phyloP scores from a whole-genome alignment of 2,888 invertebrate species.

The Pyrochroa serraticornis region DNA sequence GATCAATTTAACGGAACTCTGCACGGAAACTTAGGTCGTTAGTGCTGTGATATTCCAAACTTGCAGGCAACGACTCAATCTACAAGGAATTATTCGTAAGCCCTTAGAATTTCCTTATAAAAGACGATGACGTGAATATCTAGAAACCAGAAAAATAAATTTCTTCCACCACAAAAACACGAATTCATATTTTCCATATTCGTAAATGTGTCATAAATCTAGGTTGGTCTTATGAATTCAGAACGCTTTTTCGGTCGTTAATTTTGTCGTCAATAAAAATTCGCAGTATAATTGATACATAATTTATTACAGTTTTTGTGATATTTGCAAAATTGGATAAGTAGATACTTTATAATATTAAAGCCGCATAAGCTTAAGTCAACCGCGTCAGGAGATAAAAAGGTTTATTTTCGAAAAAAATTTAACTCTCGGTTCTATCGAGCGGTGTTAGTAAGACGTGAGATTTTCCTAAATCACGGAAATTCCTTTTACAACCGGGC shows the following conservation, averaged over 20 bases:
- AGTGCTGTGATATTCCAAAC: constrained; percentile 22
- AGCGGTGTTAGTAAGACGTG: constrained; percentile 12
- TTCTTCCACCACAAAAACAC: background rate
- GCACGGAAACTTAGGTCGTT: constrained; percentile 26
- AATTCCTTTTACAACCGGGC: constrained; percentile 26
- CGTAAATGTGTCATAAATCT: too few species aligned
- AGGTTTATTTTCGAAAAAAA: constrained; percentile 7
- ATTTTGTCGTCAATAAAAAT: too few species aligned
- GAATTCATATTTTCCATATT: too few species aligned
- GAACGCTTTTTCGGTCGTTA: too few species aligned
- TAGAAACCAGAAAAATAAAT: constrained; percentile 18
- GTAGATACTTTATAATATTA: too few species aligned
- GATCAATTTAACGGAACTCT: constrained; percentile 8
- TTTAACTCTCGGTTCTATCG: constrained; percentile 9
- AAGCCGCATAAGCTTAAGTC: too few species aligned
- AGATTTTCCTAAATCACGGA: constrained; percentile 29
- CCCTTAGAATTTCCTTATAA: constrained; percentile 25
- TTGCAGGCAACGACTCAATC: constrained; percentile 24
- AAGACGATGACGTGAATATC: constrained; percentile 24
- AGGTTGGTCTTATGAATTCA: too few species aligned
- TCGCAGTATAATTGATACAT: too few species aligned
- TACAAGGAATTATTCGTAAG: constrained; percentile 29
- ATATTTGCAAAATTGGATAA: too few species aligned
- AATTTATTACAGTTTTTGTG: too few species aligned
- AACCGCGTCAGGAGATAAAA: background rate